phyloP scores from a whole-genome alignment of 2,113 vertebrate species.

The Beaufortia kweichowensis region DNA sequence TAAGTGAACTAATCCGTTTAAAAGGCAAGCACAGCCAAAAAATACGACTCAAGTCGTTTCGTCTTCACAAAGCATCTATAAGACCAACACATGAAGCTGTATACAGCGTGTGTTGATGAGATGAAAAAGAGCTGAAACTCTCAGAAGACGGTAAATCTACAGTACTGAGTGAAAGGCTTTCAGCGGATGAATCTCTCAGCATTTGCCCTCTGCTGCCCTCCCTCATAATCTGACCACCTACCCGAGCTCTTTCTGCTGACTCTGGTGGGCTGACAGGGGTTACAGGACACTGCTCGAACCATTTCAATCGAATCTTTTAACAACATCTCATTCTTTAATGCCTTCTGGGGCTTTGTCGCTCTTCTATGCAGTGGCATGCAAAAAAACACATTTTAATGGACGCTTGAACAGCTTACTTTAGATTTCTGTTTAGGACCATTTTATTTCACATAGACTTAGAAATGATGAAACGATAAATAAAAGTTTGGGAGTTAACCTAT shows the following conservation, averaged over 20 bases:
- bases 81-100: not conserved
- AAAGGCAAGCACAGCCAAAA: not conserved
- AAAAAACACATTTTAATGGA: not conserved
- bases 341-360: not conserved
- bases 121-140: not conserved
- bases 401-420: not conserved
- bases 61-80: too few relatives aligned
- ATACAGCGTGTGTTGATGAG: too few relatives aligned
- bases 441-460: too few relatives aligned
- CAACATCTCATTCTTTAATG: not conserved
- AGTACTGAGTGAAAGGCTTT: slow-evolving; percentile 1
- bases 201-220: slow-evolving; percentile 36
- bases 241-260: slow-evolving; percentile 25
- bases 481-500: too few relatives aligned
- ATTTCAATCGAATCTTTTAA: not conserved
- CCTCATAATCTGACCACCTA: slow-evolving; percentile 32
- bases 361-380: not conserved
- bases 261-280: slow-evolving; percentile 22
- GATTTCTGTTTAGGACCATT: not conserved
- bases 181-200: slow-evolving; percentile 15
- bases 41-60: not conserved
- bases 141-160: not conserved
- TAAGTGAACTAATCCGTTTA: not conserved
- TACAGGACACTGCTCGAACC: not conserved
- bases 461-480: too few relatives aligned